Conservation (phyloP, 2,888 invertebrate species). For the Acleris literana region DNA sequence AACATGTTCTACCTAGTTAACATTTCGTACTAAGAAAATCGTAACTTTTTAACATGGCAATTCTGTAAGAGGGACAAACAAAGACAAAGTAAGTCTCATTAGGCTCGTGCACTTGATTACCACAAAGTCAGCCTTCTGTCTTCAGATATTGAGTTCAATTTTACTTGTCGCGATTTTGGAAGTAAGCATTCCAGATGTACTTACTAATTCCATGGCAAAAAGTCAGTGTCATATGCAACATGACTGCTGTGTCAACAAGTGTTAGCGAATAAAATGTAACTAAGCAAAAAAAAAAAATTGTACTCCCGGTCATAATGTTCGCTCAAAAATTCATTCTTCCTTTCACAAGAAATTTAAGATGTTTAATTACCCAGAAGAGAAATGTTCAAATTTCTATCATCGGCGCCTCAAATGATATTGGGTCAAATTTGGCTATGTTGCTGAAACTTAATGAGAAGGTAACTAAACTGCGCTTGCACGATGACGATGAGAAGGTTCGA, state of each 20-base stretch:
- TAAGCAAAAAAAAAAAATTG: neutral
- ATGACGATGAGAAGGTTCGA: conserved; percentile 54
- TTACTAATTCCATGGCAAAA: too few relatives aligned
- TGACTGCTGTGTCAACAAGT: neutral
- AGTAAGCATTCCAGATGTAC: too few relatives aligned
- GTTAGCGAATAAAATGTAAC: conserved; percentile 16
- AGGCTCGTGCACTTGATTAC: too few relatives aligned
- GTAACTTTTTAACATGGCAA: too few relatives aligned
- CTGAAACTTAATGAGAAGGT: conserved; percentile 60
- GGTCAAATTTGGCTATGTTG: conserved; percentile 59
- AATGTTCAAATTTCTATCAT: conserved; percentile 61
- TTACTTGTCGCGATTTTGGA: too few relatives aligned
- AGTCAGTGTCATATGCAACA: too few relatives aligned
- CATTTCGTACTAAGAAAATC: too few relatives aligned
- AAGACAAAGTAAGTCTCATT: too few relatives aligned
- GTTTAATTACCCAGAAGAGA: conserved; percentile 39
- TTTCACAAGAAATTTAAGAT: conserved; percentile 20
- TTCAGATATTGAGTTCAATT: too few relatives aligned
- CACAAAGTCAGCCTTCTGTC: too few relatives aligned
- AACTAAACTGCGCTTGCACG: conserved; percentile 55
- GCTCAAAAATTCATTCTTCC: conserved; percentile 31
- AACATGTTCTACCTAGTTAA: too few relatives aligned
- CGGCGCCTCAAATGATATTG: conserved; percentile 61
- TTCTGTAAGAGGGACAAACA: too few relatives aligned
- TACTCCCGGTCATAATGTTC: conserved; percentile 38